These are phyloP conservation scores for Sinonovacula constricta DNA, from an alignment of 1,140 invertebrate genomes.

Conservation along the genomic window DNA sequence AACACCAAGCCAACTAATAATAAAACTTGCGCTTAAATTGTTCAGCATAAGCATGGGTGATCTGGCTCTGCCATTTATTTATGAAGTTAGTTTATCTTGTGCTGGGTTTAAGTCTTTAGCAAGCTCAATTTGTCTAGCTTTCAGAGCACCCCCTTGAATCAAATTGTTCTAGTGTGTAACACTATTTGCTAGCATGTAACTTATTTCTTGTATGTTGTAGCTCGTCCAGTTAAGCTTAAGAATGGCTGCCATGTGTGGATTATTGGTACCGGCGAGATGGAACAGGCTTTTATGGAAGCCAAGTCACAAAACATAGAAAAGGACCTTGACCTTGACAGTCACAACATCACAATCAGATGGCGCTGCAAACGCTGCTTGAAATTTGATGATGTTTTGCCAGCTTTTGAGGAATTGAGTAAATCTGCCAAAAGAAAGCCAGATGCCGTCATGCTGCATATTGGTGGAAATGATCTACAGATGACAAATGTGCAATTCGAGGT, in stretches of 20 bases:
- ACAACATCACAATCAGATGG: constrained; percentile 22
- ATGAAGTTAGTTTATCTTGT: too few species aligned
- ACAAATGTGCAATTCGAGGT: neutral
- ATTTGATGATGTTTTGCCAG: neutral
- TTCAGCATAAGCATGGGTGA: too few species aligned
- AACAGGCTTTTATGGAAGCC: too few species aligned
- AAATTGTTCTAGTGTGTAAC: too few species aligned
- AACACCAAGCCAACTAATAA: too few species aligned
- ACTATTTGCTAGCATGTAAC: too few species aligned
- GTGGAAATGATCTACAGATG: constrained; percentile 18
- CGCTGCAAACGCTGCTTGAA: neutral
- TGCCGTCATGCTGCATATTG: constrained; percentile 37
- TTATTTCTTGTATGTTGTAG: too few species aligned
- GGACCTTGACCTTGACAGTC: neutral
- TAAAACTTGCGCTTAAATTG: too few species aligned
- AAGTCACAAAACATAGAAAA: neutral
- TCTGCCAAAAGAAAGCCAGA: constrained; percentile 7
- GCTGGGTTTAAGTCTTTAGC: too few species aligned
- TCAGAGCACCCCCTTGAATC: too few species aligned
- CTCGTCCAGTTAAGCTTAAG: neutral
- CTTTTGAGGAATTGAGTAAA: neutral
- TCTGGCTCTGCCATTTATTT: too few species aligned
- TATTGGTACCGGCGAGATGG: constrained; percentile 29
- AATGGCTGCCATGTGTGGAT: constrained; percentile 10
- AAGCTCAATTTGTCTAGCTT: too few species aligned